These are phyloP conservation scores for Perizoma flavofasciatum DNA, from an alignment of 2,888 invertebrate genomes.

Conservation along the genomic window DNA sequence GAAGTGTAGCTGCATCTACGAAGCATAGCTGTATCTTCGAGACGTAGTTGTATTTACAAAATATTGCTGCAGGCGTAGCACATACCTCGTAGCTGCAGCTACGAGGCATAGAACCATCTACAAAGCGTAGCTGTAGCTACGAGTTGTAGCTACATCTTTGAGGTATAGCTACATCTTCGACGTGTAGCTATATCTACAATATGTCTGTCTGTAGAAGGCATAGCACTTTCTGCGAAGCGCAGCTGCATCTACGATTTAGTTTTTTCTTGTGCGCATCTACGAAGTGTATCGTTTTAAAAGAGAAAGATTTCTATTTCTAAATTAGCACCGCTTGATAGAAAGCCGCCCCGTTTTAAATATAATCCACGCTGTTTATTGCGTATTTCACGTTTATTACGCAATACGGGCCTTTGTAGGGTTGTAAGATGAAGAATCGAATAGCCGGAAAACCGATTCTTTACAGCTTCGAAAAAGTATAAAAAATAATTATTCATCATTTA, in stretches of 20 bases:
- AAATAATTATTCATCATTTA: too few relatives aligned
- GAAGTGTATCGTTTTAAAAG: too few relatives aligned
- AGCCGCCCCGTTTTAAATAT: slow-evolving; percentile 36
- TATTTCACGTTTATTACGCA: slow-evolving; percentile 41
- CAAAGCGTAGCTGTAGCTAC: neutral
- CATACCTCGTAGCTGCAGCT: neutral
- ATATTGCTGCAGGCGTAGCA: too few relatives aligned
- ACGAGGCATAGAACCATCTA: neutral
- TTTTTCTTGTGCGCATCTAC: too few relatives aligned
- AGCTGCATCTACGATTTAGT: too few relatives aligned
- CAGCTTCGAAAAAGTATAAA: neutral
- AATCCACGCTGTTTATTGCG: slow-evolving; percentile 38
- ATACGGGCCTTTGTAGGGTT: slow-evolving; percentile 23
- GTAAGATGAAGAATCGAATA: neutral
- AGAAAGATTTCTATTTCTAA: slow-evolving; percentile 18
- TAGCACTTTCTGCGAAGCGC: too few relatives aligned
- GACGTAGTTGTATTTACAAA: too few relatives aligned
- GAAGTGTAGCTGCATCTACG: neutral
- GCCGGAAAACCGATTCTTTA: slow-evolving; percentile 5
- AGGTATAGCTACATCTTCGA: neutral
- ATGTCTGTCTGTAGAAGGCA: too few relatives aligned
- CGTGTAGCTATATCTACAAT: too few relatives aligned
- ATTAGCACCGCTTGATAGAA: slow-evolving; percentile 25
- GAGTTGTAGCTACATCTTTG: neutral
- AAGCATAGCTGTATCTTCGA: too few relatives aligned